Evolutionary conservation across 2,113 vertebrate species (phyloP).

Genomic region (Himantopus leucocephalus): DNA sequence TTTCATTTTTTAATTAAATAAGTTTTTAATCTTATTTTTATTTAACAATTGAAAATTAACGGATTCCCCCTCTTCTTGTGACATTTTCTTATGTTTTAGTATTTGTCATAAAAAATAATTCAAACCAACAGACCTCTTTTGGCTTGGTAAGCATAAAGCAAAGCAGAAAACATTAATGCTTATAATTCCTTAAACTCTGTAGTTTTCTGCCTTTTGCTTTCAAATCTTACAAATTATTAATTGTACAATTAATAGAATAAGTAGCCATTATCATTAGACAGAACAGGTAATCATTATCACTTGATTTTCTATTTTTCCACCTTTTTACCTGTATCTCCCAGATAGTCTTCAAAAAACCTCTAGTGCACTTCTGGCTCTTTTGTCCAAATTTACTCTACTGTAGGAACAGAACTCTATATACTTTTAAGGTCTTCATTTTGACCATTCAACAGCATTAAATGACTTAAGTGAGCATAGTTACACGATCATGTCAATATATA

Average conservation of each 20-base stretch:
- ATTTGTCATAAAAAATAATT: not conserved
- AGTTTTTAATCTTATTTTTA: not conserved
- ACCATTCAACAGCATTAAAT: not conserved
- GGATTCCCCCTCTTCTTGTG: fast-evolving
- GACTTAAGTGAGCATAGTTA: not conserved
- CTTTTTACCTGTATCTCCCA: not conserved
- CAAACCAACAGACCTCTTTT: not conserved
- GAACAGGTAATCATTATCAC: not conserved
- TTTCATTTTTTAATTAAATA: not conserved
- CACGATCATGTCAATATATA: not conserved
- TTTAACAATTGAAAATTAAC: not conserved
- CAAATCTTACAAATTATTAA: not conserved
- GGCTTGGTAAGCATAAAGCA: not conserved
- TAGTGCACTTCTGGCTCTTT: not conserved
- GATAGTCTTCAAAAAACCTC: not conserved
- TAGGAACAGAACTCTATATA: not conserved
- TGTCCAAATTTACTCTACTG: not conserved
- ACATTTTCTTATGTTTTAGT: not conserved
- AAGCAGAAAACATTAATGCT: not conserved
- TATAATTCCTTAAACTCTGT: not conserved
- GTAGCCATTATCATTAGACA: not conserved
- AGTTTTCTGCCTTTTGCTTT: not conserved
- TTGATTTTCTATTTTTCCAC: not conserved
- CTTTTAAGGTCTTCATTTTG: not conserved
- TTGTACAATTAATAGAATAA: not conserved